Evolutionary conservation across 2,888 invertebrate genomes (phyloP), one percentile per base, ranked within the genome.

Genomic region (Magallana nippona): DNA sequence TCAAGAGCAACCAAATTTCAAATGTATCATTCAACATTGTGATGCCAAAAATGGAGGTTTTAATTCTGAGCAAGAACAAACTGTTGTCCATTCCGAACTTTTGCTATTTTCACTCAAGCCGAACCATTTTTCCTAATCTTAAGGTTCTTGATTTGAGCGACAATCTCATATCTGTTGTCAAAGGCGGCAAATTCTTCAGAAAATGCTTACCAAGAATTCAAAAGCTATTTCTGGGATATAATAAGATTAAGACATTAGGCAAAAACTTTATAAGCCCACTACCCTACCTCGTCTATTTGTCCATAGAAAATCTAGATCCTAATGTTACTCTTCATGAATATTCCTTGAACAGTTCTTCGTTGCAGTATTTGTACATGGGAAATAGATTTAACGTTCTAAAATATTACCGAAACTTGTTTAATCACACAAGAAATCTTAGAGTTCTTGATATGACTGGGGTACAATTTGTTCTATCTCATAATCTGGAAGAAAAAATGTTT

Each of bases 221-320:
- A 27, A 56, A 0, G 2, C 44, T 84, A 10, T 55, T 32, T 5
- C 44, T 84, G 56, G 62, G 79, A 8, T n/a, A 81, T n/a, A 84
- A 84, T 58, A 44, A 63, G 15, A 55, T 84, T n/a, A 55, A 57
- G 2, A 27, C 3, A 32, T 60, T 85, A 19, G 79, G 83, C 11
- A 71, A 80, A n/a, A 81, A 82, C 56, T 58, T 83, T 1, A 82
- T 85, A n/a, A 19, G 55, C 57, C 55, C 44, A 32, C 55, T 85
- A 62, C 82, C 82, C 2, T 32, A 13, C n/a, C 56, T 82, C 22
- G 17, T 22, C 13, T 10, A 27, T n/a, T 32, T 82, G 71, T 82
- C 82, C 1, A 56, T 82, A 17, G 55, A 71, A 17, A 17, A 32
- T 55, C 27, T 77, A 10, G 55, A 77, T n/a, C 17, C 1, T 19